Evolutionary conservation across 92 coral and sea anemone genomes (phyloP).

Genomic region (Chrysogorgia sp.): DNA sequence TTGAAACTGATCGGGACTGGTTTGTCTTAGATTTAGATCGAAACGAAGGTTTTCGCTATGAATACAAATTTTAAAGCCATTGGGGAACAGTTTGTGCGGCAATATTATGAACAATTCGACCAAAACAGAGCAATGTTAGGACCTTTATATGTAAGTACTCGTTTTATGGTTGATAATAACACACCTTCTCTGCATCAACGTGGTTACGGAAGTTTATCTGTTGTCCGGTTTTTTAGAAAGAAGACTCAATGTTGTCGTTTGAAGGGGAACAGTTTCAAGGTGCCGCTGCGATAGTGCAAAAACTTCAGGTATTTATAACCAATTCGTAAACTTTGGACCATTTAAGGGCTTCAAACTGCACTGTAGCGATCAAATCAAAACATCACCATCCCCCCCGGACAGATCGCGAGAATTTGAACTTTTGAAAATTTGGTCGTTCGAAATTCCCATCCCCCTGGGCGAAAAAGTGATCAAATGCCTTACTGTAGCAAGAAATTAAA

Average conservation of each 20-base stretch:
- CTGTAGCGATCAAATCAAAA: too few species aligned
- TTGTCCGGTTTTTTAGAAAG: constrained; percentile 43
- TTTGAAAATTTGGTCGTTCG: too few species aligned
- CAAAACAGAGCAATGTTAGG: constrained; percentile 47
- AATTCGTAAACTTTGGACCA: too few species aligned
- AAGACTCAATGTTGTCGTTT: constrained; percentile 78
- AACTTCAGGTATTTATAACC: constrained; percentile 74
- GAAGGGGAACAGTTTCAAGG: constrained; percentile 77
- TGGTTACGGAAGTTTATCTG: background rate
- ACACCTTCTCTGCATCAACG: background rate
- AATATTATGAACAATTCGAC: constrained; percentile 65
- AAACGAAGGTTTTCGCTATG: constrained; percentile 33
- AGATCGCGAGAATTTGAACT: too few species aligned
- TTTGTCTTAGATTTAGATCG: background rate
- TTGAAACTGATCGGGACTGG: too few species aligned
- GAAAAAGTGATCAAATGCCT: too few species aligned
- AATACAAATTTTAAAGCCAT: constrained; percentile 44
- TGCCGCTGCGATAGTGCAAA: constrained; percentile 48
- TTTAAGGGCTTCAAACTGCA: background rate
- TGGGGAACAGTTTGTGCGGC: constrained; percentile 40
- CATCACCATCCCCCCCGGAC: too few species aligned
- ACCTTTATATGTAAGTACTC: constrained; percentile 65
- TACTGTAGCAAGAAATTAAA: too few species aligned
- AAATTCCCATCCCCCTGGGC: too few species aligned
- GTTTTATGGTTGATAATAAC: background rate